A percentile compares a stretch with the other conserved stretches of the same genome.
Evolutionary conservation across 2,113 vertebrate genomes (phyloP).

Genomic region (Saguinus imperator): DNA sequence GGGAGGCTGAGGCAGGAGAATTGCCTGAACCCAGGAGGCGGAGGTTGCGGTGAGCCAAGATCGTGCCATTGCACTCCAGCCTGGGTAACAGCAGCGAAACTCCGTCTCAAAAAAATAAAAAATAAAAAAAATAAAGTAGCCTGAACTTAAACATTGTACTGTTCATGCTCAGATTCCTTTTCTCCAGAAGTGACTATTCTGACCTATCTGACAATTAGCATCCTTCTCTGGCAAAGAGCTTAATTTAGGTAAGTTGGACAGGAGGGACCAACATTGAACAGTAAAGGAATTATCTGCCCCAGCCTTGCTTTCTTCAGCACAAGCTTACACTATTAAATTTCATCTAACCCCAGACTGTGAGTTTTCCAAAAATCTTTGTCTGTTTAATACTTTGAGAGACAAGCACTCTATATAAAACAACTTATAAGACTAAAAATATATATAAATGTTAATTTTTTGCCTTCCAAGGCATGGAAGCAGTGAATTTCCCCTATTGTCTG

Average conservation of each 20-base stretch:
- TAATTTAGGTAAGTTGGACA: constrained; percentile 31
- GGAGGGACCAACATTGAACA: neutral
- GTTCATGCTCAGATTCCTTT: neutral
- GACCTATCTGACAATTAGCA: constrained; percentile 12
- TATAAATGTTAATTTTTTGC: neutral
- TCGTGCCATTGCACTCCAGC: too few species aligned
- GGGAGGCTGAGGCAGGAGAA: too few species aligned
- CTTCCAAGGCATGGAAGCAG: constrained; percentile 2
- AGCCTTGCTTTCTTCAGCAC: neutral
- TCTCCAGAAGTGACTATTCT: neutral
- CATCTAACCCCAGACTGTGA: neutral
- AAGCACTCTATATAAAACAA: constrained; percentile 26
- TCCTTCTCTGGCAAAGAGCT: constrained; percentile 17
- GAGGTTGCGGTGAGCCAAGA: too few species aligned
- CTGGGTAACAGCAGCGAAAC: neutral
- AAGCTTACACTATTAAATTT: neutral
- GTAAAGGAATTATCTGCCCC: neutral
- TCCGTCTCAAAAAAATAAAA: neutral
- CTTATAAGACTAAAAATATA: neutral
- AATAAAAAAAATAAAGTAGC: neutral
- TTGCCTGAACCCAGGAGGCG: too few species aligned
- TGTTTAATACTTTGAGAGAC: neutral
- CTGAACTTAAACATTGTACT: neutral
- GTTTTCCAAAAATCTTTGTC: neutral
- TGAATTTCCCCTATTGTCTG: neutral